phyloP scores from a whole-genome alignment of 2,113 vertebrate species.

The Microcebus murinus region DNA sequence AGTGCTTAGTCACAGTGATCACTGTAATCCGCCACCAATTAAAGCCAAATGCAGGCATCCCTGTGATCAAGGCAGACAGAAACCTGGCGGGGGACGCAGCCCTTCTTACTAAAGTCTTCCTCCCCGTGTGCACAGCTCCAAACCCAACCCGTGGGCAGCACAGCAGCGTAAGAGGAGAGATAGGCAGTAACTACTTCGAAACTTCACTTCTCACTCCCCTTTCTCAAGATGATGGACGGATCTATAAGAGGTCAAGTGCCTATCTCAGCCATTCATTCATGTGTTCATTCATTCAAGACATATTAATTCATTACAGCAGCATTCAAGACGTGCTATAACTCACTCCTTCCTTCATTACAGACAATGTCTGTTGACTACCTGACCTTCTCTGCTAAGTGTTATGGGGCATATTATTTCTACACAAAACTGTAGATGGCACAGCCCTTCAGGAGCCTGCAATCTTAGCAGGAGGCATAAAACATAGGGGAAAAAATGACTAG shows the following conservation, averaged over 20 bases:
- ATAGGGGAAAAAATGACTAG: not conserved
- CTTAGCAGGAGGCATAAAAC: not conserved
- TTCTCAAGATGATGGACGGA: not conserved
- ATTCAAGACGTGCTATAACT: not conserved
- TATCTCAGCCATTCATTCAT: constrained; percentile 41
- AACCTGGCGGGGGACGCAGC: not conserved
- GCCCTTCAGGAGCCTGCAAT: not conserved
- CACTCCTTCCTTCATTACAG: not conserved
- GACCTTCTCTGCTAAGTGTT: not conserved
- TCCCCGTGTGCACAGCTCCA: not conserved
- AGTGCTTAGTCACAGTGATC: constrained; percentile 42
- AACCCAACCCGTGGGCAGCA: not conserved
- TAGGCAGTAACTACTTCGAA: not conserved
- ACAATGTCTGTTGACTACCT: not conserved
- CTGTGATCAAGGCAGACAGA: not conserved
- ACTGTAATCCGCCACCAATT: not conserved
- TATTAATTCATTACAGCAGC: not conserved
- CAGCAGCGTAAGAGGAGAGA: not conserved
- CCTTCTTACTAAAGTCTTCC: not conserved
- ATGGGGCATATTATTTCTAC: not conserved
- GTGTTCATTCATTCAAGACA: not conserved
- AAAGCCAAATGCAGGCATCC: constrained; percentile 36
- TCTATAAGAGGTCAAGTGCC: constrained; percentile 56
- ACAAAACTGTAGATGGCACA: not conserved
- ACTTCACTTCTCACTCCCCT: not conserved